Percentiles rank a stretch among this genome's conserved stretches.
Conservation (phyloP, 2,888 invertebrate genomes). For the Dioctria linearis region DNA sequence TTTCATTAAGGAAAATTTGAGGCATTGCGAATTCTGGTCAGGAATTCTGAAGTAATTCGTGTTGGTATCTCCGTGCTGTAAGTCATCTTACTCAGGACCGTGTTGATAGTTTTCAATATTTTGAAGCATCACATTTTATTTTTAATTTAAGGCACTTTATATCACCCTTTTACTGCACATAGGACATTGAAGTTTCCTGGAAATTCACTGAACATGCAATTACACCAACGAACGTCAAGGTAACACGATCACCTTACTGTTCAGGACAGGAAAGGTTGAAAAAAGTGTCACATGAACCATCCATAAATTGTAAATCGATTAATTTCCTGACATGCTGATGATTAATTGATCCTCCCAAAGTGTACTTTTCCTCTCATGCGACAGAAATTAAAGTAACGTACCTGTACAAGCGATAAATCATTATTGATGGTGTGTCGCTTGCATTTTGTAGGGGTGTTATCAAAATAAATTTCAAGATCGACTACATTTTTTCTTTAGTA, state of each 20-base stretch:
- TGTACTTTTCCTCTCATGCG: conserved; percentile 1
- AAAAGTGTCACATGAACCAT: conserved; percentile 24
- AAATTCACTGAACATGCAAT: conserved; percentile 6
- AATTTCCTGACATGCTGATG: conserved; percentile 28
- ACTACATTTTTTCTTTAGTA: background rate
- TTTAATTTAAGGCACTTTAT: too few relatives aligned
- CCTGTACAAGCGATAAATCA: background rate
- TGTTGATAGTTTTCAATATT: conserved; percentile 7
- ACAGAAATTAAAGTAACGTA: conserved; percentile 4
- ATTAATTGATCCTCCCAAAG: conserved; percentile 32
- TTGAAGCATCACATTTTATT: background rate
- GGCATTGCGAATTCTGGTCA: background rate
- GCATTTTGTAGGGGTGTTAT: conserved; percentile 3
- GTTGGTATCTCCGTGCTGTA: background rate
- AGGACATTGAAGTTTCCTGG: background rate
- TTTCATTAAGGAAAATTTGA: conserved; percentile 17
- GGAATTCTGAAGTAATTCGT: background rate
- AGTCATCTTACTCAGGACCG: conserved; percentile 1
- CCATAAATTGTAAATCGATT: conserved; percentile 37
- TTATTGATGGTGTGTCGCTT: conserved; percentile 23
- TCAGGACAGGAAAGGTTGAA: background rate
- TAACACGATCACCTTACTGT: background rate
- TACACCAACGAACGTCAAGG: background rate
- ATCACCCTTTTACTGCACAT: background rate
- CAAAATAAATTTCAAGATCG: background rate